Evolutionary conservation across 1,140 invertebrate genomes (phyloP), one percentile per base, ranked within the genome.

Genomic region (Drosophila parvula): DNA sequence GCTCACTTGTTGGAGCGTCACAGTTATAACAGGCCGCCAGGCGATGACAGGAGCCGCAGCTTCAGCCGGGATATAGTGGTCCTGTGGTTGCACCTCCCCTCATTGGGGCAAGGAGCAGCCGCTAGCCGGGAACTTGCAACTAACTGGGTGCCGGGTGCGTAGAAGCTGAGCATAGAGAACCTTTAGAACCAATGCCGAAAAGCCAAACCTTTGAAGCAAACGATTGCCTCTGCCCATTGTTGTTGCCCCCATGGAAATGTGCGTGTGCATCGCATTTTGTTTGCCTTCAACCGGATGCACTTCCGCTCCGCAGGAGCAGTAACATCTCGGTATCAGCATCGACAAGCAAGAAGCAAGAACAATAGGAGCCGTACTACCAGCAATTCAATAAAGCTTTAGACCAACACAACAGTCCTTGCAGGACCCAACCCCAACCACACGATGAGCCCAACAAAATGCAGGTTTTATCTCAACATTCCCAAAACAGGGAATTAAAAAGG

Each of bases 261-360:
- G 63, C 50, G 43, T 58, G 53, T 75, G 45, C 79, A 58, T 58
- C 59, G 63, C 59, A 62, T 67, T 76, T 79, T 79, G 64, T 74
- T 57, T 83, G 75, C 59, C 48, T 71, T 63, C 45, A 74, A 65
- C 80, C 80, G 80, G 80, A 83, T 79, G 80, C 76, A 83, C 80
- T 76, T 82, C 80, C 80, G 76, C 27, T 48, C 32, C 11, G 34
- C 45, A 4, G 4, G 7, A 48, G 58, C 48, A 47, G 45, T 30
- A 75, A 51, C 44, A 76, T 36, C 32, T 53, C 32, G 11, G 32
- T 36, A 53, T 28, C 61, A 74, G 50, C 68, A 70, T 53, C 63
- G 67, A 79, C 69, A 63, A 63, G n/a, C n/a, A n/a, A n/a, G n/a
- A n/a, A 62, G 44, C 56, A 51, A 71, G 38, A 61, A 74, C 73